Base-by-base conservation (phyloP, 2,888 invertebrate species). In the Thymelicus sylvestris region DNA sequence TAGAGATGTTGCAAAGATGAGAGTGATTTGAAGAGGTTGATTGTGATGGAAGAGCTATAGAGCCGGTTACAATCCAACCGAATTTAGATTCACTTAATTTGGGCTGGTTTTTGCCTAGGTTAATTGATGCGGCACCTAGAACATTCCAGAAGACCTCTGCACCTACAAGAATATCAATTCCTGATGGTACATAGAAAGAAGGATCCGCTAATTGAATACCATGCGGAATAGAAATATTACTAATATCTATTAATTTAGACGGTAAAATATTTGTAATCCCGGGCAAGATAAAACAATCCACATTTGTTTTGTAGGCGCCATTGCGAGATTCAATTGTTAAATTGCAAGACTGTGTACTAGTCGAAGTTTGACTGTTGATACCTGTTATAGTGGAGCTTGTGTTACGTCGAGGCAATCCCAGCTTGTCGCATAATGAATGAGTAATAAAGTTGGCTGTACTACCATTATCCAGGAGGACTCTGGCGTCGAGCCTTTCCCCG, bases 81-180 rank as follows among this genome's bases (percentile, higher is more conserved):
- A 12, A 66, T 59, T 38, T 55, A 38, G 19, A 41, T 19, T 19
- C 19, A 19, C 1, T 19, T 19, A 19, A 10, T 15, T 44, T 68
- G 6, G 66, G 65, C 15, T 52, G 13, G 55, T 62, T 41, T 24
- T 15, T 31, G 41, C 68, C 66, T 15, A 72, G 39, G 8, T 19
- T 10, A 60, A 38, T 57, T 31, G 10, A 13, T 31, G 41, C n/a
- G 0, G n/a, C 15, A 41, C 70, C 63, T 8, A 77, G 15, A 4
- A 76, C 38, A 13, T 75, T 68, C 75, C 76, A 77, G 50, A 76
- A 77, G 8, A 74, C 15, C 55, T 78, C 76, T 67, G 19, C 19
- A 19, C 19, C 19, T 19, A 19, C 19, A 19, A 19, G 19, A 19
- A 19, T 19, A 19, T 19, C 19, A 19, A 19, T 19, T 19, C 19